Conservation (phyloP, 1,140 invertebrate species). For the Dendrolimus kikuchii region DNA sequence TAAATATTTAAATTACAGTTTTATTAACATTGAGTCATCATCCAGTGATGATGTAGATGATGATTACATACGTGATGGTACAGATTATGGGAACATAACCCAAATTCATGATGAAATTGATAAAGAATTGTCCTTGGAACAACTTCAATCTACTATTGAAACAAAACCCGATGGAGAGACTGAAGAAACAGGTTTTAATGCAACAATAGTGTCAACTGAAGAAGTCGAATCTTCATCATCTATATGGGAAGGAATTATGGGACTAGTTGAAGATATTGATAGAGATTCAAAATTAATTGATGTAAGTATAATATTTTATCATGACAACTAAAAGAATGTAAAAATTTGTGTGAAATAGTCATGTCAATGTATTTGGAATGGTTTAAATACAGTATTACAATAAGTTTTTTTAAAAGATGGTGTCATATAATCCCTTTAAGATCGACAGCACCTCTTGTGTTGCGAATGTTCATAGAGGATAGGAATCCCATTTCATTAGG, state of each 20-base stretch:
- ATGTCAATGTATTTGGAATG: too few relatives aligned
- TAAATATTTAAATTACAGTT: conserved; percentile 52
- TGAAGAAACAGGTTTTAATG: conserved; percentile 39
- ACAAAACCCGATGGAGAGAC: conserved; percentile 22
- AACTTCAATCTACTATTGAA: conserved; percentile 44
- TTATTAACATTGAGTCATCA: conserved; percentile 81
- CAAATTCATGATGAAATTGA: conserved; percentile 41
- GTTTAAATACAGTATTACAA: too few relatives aligned
- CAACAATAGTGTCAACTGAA: conserved; percentile 43
- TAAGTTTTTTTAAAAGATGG: too few relatives aligned
- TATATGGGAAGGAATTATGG: conserved; percentile 59
- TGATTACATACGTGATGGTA: conserved; percentile 56
- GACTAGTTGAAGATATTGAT: conserved; percentile 58
- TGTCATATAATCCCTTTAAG: too few relatives aligned
- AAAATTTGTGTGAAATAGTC: too few relatives aligned
- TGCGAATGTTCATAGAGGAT: too few relatives aligned
- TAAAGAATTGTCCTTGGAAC: conserved; percentile 21
- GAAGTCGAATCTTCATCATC: conserved; percentile 45
- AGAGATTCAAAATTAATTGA: conserved; percentile 45
- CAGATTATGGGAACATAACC: conserved; percentile 62
- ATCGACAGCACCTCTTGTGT: too few relatives aligned
- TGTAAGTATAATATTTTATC: conserved; percentile 31
- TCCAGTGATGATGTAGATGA: conserved; percentile 64
- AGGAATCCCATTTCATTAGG: too few relatives aligned
- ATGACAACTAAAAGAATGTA: not conserved